Percentiles rank a stretch among this genome's conserved stretches.
Conservation (phyloP, 2,888 invertebrate genomes). For the Orthosia gothica region DNA sequence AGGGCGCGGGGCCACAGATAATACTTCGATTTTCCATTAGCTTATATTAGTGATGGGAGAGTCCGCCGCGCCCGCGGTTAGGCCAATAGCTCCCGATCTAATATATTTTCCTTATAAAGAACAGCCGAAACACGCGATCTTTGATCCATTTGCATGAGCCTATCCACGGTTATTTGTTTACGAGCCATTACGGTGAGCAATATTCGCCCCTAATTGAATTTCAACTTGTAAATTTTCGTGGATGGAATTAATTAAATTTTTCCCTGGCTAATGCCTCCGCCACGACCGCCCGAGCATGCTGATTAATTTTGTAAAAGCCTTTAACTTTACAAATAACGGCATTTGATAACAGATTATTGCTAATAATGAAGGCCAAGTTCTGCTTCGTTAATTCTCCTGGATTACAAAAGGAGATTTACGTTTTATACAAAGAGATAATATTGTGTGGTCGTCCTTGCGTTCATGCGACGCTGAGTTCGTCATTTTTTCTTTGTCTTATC, state of each 20-base stretch:
- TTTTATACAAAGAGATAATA: constrained; percentile 21
- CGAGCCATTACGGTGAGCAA: constrained; percentile 84
- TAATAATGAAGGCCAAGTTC: constrained; percentile 59
- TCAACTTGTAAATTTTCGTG: constrained; percentile 86
- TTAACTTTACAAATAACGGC: constrained; percentile 80
- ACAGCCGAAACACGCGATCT: constrained; percentile 89
- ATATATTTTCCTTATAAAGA: constrained; percentile 89
- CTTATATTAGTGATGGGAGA: constrained; percentile 89
- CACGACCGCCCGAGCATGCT: constrained; percentile 75
- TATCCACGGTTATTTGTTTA: constrained; percentile 86
- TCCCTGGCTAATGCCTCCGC: constrained; percentile 76
- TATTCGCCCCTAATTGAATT: constrained; percentile 88
- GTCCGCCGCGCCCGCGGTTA: constrained; percentile 84
- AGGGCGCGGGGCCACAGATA: constrained; percentile 82
- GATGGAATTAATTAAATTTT: constrained; percentile 87
- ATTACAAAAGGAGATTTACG: constrained; percentile 11
- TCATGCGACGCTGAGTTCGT: constrained; percentile 20
- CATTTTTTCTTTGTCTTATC: constrained; percentile 43
- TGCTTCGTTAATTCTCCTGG: constrained; percentile 47
- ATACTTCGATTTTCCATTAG: constrained; percentile 91
- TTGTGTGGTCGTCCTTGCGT: constrained; percentile 4
- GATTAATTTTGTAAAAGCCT: constrained; percentile 83
- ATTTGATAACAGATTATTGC: constrained; percentile 76
- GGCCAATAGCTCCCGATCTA: constrained; percentile 83
- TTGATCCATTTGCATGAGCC: constrained; percentile 89